Conservation (phyloP, 2,797 vertebrate species). For the Cynodonichthys magdalenae region DNA sequence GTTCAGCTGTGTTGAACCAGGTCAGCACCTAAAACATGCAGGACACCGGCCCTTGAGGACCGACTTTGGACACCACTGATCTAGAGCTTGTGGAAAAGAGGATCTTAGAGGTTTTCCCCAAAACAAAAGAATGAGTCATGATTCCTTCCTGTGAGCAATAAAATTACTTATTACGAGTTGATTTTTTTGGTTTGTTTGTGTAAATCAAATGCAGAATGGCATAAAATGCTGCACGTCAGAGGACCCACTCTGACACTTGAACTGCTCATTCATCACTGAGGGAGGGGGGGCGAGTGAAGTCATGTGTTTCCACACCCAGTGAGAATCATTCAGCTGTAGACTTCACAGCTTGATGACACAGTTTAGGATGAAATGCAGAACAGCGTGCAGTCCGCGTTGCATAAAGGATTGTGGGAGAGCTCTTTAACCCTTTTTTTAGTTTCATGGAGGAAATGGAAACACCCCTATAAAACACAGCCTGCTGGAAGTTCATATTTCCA, state of each 20-base stretch:
- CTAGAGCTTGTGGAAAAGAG: neutral
- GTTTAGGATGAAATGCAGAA: slow-evolving; percentile 31
- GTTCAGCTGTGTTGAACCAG: no score
- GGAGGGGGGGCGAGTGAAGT: slow-evolving; percentile 23
- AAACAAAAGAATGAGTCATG: slow-evolving; percentile 9
- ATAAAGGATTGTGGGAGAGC: slow-evolving; percentile 40
- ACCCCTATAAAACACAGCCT: slow-evolving; percentile 59
- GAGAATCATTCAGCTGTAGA: slow-evolving; percentile 28
- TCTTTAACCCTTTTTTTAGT: slow-evolving; percentile 6
- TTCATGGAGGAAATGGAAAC: slow-evolving; percentile 59
- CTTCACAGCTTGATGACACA: slow-evolving; percentile 29
- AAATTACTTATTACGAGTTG: slow-evolving; percentile 17
- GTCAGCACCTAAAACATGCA: no score
- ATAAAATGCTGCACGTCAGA: slow-evolving; percentile 1
- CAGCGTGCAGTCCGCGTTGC: slow-evolving; percentile 32
- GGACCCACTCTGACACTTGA: neutral
- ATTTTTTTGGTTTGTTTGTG: neutral
- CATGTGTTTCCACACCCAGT: slow-evolving; percentile 8
- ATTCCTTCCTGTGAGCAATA: slow-evolving; percentile 15
- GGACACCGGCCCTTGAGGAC: no score
- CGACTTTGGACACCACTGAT: no score
- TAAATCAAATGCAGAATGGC: neutral
- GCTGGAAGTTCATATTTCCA: slow-evolving; percentile 64
- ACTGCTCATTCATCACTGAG: slow-evolving; percentile 6
- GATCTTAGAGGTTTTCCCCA: slow-evolving; percentile 1